Conservation (phyloP, 2,888 invertebrate genomes). For the Galeruca laticollis region DNA sequence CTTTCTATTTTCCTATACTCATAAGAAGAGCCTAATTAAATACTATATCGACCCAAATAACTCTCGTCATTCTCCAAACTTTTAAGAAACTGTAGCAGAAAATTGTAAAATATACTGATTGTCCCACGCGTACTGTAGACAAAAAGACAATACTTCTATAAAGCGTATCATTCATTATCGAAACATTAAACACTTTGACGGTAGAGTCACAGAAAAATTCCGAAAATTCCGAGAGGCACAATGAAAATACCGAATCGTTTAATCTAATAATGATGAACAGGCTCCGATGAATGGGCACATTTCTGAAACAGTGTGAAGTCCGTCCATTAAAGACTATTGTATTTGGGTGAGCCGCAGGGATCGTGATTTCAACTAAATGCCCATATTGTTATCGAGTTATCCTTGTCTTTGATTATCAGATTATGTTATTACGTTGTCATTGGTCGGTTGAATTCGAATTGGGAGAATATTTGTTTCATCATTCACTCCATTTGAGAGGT, state of each 20-base stretch:
- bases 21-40: too few relatives aligned
- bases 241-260: constrained; percentile 39
- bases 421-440: constrained; percentile 39
- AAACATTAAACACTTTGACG: constrained; percentile 37
- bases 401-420: constrained; percentile 60
- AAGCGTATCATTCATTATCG: constrained; percentile 13
- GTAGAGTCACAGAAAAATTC: constrained; percentile 36
- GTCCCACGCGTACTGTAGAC: too few relatives aligned
- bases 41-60: too few relatives aligned
- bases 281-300: constrained; percentile 64
- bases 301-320: constrained; percentile 67
- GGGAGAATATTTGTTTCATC: constrained; percentile 35
- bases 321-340: constrained; percentile 61
- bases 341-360: constrained; percentile 53
- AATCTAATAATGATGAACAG: constrained; percentile 49
- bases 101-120: too few relatives aligned
- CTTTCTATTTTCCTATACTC: too few relatives aligned
- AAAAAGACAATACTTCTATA: too few relatives aligned
- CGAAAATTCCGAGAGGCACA: constrained; percentile 36
- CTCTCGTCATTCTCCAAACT: too few relatives aligned
- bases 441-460: constrained; percentile 34
- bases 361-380: constrained; percentile 57
- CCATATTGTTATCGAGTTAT: constrained; percentile 66
- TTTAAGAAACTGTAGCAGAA: too few relatives aligned
- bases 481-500: constrained; percentile 29